Base-by-base conservation (phyloP, 2,888 invertebrate species). In the Oxytorus armatus region DNA sequence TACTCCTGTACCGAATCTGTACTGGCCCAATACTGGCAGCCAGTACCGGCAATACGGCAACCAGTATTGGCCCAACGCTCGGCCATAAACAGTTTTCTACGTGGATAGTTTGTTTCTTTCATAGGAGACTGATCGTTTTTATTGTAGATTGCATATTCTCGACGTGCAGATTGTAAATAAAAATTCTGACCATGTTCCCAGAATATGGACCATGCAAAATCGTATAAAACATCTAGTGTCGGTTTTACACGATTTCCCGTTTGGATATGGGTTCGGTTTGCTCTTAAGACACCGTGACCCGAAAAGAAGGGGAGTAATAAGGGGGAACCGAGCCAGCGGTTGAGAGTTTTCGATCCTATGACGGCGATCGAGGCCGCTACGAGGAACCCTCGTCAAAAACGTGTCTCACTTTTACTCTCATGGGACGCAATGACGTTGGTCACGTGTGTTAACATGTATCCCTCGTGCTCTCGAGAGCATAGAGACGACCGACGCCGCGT, bases 401-500 rank as follows among this genome's bases (percentile, higher is more conserved):
- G 83, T 77, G 80, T 81, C 82, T 83, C 83, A 83, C 83, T 83
- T 84, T 82, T 75, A 70, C 83, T 83, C 81, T 78, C 74, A 72
- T 78, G 83, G 79, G 81, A 77, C 80, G 84, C 86, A 86, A 86
- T 86, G 85, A 84, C 84, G 84, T 76, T 77, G 85, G 87, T 85
- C 86, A 85, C 86, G 87, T 86, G 87, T 86, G 87, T 82, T 84
- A 85, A 85, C 82, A 84, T 85, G 80, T 78, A 69, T 55, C 72
- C 79, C 86, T 81, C 83, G 85, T 86, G 84, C 49, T 85, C 53
- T 66, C 23, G 77, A 76, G 68, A 66, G 44, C 42, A 61, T 25
- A 55, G 79, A 76, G 63, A 49, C 75, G 69, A 80, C 51, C 73
- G 74, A 3, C 57, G 81, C 82, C 82, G 76, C 81, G 84, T 84